Base-by-base conservation (phyloP, 2,113 vertebrate genomes). In the Pampusana beccarii region DNA sequence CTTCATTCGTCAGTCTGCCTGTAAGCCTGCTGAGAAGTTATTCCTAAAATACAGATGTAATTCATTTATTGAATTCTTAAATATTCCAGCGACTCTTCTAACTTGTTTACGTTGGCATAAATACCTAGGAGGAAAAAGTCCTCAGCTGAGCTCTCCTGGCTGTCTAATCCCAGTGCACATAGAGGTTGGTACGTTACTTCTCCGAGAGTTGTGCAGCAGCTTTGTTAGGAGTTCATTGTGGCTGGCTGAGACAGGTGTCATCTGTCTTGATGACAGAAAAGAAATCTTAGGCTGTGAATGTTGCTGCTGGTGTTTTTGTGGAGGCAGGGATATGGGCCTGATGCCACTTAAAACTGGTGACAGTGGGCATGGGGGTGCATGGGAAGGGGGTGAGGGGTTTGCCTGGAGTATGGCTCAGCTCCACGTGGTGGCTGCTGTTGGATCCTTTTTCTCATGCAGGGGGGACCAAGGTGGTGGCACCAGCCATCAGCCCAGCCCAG, bases 371-470 rank as follows among this genome's bases (percentile, higher is more conserved):
- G 2, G 18, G 6, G 6, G 8, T 56, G 29, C 3, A 2, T n/a
- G 77, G 38, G 16, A 26, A 54, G 17, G 46, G 4, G 9, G 8
- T 19, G 23, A 70, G 28, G 34, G 34, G 8, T 21, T 8, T 72
- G 44, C 50, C 29, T 31, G 36, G 40, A 69, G 6, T 21, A 14
- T 0, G 0, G 28, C n/a, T 77, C 9, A 40, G 42, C 42, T 36
- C 29, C 0, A 0, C 24, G 44, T 0, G 2, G 53, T 1, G 2
- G 31, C 50, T 75, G 34, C 50, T 61, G 31, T 5, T 40, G 36
- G n/a, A 28, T 20, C 21, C 2, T 38, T 31, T 31, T 73, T 51
- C 20, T 13, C 1, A 3, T 2, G 2, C 16, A 10, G 34, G 4
- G 25, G 28, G 10, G 9, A 9, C 42, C 16, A 26, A 33, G 16